Evolutionary conservation across 1,140 invertebrate genomes (phyloP), one percentile per base, ranked within the genome.

Genomic region (Coelopa frigida): DNA sequence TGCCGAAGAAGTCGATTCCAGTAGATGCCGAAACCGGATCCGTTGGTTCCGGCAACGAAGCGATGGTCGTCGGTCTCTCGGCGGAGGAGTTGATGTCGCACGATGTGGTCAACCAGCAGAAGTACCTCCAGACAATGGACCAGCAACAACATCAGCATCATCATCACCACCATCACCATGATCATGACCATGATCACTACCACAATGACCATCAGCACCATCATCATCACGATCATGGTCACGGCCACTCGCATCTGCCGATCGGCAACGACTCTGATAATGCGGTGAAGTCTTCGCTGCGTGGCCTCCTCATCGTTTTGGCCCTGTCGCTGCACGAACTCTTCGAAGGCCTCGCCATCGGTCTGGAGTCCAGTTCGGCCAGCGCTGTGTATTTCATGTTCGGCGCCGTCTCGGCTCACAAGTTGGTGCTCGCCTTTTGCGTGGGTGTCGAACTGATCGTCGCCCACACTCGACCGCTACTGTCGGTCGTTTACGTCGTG

Each of bases 261-360:
- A 49, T 73, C 26, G 62, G 65, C 7, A 42, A 47, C 26, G 51
- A 58, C 18, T 54, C 70, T n/a, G 75, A 74, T 1, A 80, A 81
- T 56, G 73, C 78, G 37, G 72, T 83, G 17, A 76, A 82, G 20
- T 76, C 80, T 33, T 81, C 82, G 10, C 68, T 91, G 7, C 71
- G 85, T 46, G 83, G 86, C 18, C 64, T 89, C 14, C 71, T 92
- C 33, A 83, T 93, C 44, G 85, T 94, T 1, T 70, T 91, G 18
- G 91, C 91, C 2, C 73, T 96, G 10, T 92, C 89, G 5, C 81
- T 94, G 42, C 92, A 96, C 61, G 88, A 92, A 53, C 72, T 94
- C 0, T 92, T 96, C 58, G 92, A 96, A 77, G 92, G 92, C 21
- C 75, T 94, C 44, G 85, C 90, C 17, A 84, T 94, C 45, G 90